Evolutionary conservation across 2,888 invertebrate species (phyloP), one percentile per base, ranked within the genome.

Genomic region (Aproaerema taeniolella): DNA sequence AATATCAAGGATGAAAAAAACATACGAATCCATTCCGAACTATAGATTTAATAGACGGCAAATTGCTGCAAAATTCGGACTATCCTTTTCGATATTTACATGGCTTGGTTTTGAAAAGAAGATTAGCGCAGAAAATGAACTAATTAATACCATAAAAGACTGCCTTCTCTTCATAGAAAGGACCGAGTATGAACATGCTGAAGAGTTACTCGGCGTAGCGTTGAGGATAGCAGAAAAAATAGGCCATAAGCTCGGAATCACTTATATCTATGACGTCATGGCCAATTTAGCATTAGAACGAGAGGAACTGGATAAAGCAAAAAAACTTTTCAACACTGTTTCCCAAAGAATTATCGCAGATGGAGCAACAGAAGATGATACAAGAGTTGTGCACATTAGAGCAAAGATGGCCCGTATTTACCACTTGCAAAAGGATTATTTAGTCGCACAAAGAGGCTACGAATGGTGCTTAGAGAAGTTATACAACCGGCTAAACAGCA

Each of bases 211-310:
- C 9, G 96, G 98, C 74, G 72, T 96, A 14, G 96, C 97, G 0
- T 79, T 98, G 45, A 89, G 92, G 46, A 90, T 95, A 78, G 95
- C 96, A 2, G 94, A 95, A 65, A 93, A 95, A 55, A 86, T 94
- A 41, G 90, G 92, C 41, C 91, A 94, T 70, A 81, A 91, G 50
- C 88, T 93, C 49, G 96, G 94, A 1, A 87, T 96, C 38, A 92
- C 95, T 0, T 96, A 97, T 64, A 91, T 98, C 40, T 95, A 94
- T 66, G 97, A 98, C 76, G 80, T 96, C 31, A 91, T 99, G 92
- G 99, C 98, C 0, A 97, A 98, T 82, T 87, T 98, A 45, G 96
- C 97, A 7, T 90, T 96, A 62, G 92, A 95, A 57, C 88, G 88
- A 34, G 91, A 87, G 85, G 60, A 97, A 53, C 89, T 92, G 46